Evolutionary conservation across 2,797 vertebrate genomes (phyloP), one percentile per base, ranked within the genome.

Genomic region (Phoebastria nigripes): DNA sequence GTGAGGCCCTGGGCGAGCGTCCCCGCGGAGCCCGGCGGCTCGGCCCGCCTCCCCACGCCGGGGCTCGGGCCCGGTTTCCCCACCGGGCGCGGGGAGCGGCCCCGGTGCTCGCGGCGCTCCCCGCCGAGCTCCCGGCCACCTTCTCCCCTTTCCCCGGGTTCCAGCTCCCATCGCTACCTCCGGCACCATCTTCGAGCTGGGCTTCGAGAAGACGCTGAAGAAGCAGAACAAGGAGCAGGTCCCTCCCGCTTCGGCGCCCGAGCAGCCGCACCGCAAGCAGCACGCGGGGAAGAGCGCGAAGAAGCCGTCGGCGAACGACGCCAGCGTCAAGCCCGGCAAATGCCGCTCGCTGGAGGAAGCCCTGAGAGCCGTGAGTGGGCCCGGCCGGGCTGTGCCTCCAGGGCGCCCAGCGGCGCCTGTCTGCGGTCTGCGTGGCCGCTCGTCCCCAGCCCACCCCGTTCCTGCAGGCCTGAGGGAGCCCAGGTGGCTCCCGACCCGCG

Each of bases 161-260:
- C 6, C 97, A 99, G 99, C 97, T 1, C 97, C 98, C 37, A 94
- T 98, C 52, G 98, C 98, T 94, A 98, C 98, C 49, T 98, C 99
- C 0, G 98, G 98, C 96, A 99, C 98, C 9, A 94, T 99, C 67
- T 99, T 96, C 14, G 99, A 99, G 22, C 93, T 96, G 79, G 97
- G 98, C 92, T 99, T 99, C 17, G 99, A 99, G 97, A 98, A 98
- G 95, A 94, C 98, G 20, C 95, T 87, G 54, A 99, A 99, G 96
- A 98, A 98, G 93, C 99, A 98, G 97, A 99, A 99, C 97, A 99
- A 99, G 97, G 99, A 99, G 96, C 99, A 99, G 97, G 99, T 99
- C 24, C 99, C 99, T 3, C 99, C 99, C 1, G 77, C 94, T 2
- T 4, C 31, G 0, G 95, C 41, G 1, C 42, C 89, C 0, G 97